These are phyloP conservation scores for Astreopora myriophthalma DNA, from an alignment of 64 coral and sea anemone genomes.

Conservation along the genomic window DNA sequence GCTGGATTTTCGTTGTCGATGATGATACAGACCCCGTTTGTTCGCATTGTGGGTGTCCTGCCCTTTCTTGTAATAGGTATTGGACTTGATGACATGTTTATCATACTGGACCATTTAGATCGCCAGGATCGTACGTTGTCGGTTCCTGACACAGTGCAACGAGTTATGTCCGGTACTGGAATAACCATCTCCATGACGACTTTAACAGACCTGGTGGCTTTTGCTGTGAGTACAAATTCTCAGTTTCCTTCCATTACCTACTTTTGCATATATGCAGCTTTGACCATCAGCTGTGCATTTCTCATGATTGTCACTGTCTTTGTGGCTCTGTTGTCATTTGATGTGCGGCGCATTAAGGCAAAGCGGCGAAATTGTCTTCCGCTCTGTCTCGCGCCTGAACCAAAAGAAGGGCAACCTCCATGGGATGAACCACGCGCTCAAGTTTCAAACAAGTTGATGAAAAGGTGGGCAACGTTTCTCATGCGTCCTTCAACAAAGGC, in stretches of 20 bases:
- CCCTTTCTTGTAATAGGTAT: conserved; percentile 78
- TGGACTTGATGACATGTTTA: conserved; percentile 90
- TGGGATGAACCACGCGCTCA: conserved; percentile 69
- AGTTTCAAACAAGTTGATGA: conserved; percentile 76
- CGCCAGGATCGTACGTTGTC: conserved; percentile 27
- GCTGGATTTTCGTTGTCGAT: conserved; percentile 78
- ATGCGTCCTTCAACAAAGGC: conserved; percentile 36
- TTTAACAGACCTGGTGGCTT: conserved; percentile 82
- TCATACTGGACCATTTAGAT: conserved; percentile 79
- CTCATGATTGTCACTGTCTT: conserved; percentile 78
- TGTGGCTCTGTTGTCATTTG: conserved; percentile 75
- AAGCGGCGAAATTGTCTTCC: conserved; percentile 75
- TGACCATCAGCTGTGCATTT: conserved; percentile 77
- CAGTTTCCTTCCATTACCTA: conserved; percentile 74
- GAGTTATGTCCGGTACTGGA: conserved; percentile 65
- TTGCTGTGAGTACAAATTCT: conserved; percentile 82
- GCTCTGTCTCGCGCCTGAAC: conserved; percentile 38
- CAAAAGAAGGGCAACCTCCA: conserved; percentile 37
- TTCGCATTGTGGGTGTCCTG: conserved; percentile 78
- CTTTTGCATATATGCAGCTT: conserved; percentile 85
- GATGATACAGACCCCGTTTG: conserved; percentile 68
- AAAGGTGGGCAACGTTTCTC: conserved; percentile 68
- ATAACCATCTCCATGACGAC: conserved; percentile 89
- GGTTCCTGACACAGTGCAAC: conserved; percentile 24
- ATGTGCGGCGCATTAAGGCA: conserved; percentile 81